Base-by-base conservation (phyloP, 2,797 vertebrate genomes). In the Artibeus jamaicensis region DNA sequence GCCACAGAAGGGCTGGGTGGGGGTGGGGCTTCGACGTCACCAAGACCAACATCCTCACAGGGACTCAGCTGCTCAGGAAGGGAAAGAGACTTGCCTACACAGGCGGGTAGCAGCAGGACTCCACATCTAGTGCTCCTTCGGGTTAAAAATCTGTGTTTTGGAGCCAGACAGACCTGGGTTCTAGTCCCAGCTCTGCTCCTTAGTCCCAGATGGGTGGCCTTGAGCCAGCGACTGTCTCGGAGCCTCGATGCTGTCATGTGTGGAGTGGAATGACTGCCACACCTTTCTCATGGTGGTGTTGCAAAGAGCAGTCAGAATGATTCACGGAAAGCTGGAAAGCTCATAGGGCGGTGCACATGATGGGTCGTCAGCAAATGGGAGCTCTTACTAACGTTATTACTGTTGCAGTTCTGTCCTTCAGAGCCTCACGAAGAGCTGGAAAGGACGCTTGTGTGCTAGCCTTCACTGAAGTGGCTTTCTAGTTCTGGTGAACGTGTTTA, bases 261-360 rank as follows among this genome's bases (percentile, higher is more conserved):
- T 55, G 74, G 68, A 26, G n/a, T 12, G 21, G 71, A 62, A 15
- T 19, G 32, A 19, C 10, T 44, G 79, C 29, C 50, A 19, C 21
- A 12, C 65, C 37, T 89, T 74, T 70, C 48, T n/a, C 22, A 12
- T 3, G 37, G 37, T 14, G 34, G 3, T 19, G 3, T 74, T 39
- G 9, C 12, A 37, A 10, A 32, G 85, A 29, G 15, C 6, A 44
- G 34, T 3, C 18, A 73, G 67, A 39, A 32, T 15, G 34, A 44
- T 29, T 53, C 9, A 1, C 3, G 9, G 26, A 12, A n/a, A 3
- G 32, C 29, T 59, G 3, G 50, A 2, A 29, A 78, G 78, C 42
- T 74, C 2, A 0, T 6, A 34, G 84, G 67, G 4, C 2, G 4
- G 34, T 55, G 44, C 37, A 3, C 16, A 0, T 9, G 19, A 42